phyloP scores from a whole-genome alignment of 2,888 invertebrate species.

The Phorcus lineatus region DNA sequence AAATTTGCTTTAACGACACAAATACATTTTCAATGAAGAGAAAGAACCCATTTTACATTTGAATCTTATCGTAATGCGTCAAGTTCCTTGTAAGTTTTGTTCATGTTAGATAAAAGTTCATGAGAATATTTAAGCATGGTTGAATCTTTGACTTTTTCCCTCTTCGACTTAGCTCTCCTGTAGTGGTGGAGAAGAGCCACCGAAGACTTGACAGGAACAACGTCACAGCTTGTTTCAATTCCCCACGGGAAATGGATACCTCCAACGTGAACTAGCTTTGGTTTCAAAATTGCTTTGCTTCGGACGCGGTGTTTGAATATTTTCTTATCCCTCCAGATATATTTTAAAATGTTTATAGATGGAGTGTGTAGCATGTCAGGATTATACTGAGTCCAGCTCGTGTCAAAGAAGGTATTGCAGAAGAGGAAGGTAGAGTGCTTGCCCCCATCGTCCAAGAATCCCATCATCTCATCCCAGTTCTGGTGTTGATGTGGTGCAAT shows the following conservation, averaged over 20 bases:
- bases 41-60: too few species aligned
- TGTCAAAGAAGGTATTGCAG: background rate
- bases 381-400: background rate
- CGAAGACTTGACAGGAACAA: background rate
- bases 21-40: too few species aligned
- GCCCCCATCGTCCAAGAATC: background rate
- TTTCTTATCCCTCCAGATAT: background rate
- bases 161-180: background rate
- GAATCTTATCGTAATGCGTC: too few species aligned
- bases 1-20: too few species aligned
- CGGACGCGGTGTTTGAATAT: background rate
- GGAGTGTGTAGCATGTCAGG: background rate
- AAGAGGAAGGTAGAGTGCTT: background rate
- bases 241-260: background rate
- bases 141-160: background rate
- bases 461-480: constrained; percentile 1
- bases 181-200: constrained; percentile 8
- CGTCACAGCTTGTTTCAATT: background rate
- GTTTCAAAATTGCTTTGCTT: background rate
- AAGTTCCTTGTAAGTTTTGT: too few species aligned
- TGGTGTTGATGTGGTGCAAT: background rate
- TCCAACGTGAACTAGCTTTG: background rate
- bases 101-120: too few species aligned
- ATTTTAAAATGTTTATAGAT: background rate
- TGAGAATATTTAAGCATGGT: too few species aligned